Conservation (phyloP, 53 echinoderm and acorn worm species). For the Glandiceps talaboti region DNA sequence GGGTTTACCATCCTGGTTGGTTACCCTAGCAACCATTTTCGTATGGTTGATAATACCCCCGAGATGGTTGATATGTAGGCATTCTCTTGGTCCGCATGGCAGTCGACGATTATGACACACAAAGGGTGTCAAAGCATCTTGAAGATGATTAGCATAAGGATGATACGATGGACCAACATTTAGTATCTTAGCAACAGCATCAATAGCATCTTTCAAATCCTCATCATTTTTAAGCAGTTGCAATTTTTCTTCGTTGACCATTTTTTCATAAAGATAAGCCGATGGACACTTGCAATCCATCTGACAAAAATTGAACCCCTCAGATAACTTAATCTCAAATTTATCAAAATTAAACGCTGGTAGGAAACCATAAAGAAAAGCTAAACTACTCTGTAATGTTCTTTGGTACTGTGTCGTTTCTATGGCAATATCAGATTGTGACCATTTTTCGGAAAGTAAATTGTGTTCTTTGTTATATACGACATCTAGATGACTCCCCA, state of each 20-base stretch:
- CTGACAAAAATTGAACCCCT: background rate
- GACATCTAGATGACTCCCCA: conserved; percentile 43
- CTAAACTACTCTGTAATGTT: conserved; percentile 80
- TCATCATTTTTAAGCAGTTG: background rate
- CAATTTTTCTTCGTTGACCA: background rate
- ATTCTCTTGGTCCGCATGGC: conserved; percentile 49
- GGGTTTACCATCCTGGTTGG: conserved; percentile 14
- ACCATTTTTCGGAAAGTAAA: conserved; percentile 18
- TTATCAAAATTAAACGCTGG: conserved; percentile 19
- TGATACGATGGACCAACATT: background rate
- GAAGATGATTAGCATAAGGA: conserved; percentile 3
- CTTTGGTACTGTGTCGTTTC: conserved; percentile 45
- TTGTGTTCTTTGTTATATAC: conserved; percentile 29
- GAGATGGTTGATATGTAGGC: conserved; percentile 10
- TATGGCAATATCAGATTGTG: conserved; percentile 25
- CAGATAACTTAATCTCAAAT: background rate
- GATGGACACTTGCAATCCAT: background rate
- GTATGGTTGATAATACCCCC: conserved; percentile 17
- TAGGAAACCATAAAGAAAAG: conserved; percentile 81
- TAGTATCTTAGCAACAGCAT: background rate
- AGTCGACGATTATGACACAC: conserved; percentile 52
- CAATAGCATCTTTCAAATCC: background rate
- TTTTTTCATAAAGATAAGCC: background rate
- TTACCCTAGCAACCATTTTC: conserved; percentile 11
- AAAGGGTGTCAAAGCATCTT: conserved; percentile 47